These are phyloP conservation scores for Drosophila funebris DNA, from an alignment of 1,140 invertebrate species.

Conservation along the genomic window DNA sequence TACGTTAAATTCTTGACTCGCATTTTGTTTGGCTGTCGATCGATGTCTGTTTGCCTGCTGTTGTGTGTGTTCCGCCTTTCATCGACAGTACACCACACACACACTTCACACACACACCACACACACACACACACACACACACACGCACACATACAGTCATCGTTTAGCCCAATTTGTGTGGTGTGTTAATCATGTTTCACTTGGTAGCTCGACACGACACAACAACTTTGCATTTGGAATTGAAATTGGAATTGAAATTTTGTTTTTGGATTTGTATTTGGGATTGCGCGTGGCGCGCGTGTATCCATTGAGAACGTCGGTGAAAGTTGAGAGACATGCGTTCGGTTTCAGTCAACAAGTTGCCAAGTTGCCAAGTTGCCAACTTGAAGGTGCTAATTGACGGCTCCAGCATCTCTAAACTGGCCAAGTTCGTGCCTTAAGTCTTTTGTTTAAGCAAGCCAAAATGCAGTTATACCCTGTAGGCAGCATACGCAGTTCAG, in stretches of 20 bases:
- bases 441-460: slow-evolving; percentile 58
- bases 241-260: slow-evolving; percentile 44
- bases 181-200: slow-evolving; percentile 78
- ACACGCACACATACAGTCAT: slow-evolving; percentile 14
- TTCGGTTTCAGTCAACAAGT: slow-evolving; percentile 15
- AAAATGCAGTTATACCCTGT: neutral
- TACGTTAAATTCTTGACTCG: slow-evolving; percentile 42
- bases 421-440: slow-evolving; percentile 64
- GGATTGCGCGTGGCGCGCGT: slow-evolving; percentile 29
- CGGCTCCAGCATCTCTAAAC: neutral
- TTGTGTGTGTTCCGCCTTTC: slow-evolving; percentile 43
- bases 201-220: slow-evolving; percentile 40
- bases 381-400: slow-evolving; percentile 41
- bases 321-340: slow-evolving; percentile 52
- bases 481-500: neutral
- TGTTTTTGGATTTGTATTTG: neutral
- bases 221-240: slow-evolving; percentile 70
- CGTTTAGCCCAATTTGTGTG: slow-evolving; percentile 68
- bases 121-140: slow-evolving; percentile 32
- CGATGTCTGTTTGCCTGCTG: slow-evolving; percentile 2
- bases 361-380: slow-evolving; percentile 22
- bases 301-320: slow-evolving; percentile 71
- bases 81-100: slow-evolving; percentile 16
- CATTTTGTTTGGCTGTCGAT: slow-evolving; percentile 28
- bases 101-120: slow-evolving; percentile 15